Evolutionary conservation across 2,113 vertebrate genomes (phyloP).

Genomic region (Trachemys scripta): DNA sequence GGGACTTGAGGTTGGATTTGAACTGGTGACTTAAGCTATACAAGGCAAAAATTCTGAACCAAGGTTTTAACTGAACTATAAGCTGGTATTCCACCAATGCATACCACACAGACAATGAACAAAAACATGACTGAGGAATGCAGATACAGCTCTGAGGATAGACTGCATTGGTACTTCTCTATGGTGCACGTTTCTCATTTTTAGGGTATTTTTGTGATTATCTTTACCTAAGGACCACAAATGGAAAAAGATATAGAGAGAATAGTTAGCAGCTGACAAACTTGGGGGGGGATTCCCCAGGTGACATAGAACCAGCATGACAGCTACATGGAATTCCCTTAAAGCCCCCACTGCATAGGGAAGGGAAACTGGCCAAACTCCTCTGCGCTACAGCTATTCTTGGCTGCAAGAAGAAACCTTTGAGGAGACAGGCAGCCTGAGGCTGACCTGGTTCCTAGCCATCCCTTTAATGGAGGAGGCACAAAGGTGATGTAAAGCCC

Average conservation of each 20-base stretch:
- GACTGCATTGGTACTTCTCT: neutral
- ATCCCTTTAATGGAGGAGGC: neutral
- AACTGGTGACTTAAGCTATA: neutral
- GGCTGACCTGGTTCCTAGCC: neutral
- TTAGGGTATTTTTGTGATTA: neutral
- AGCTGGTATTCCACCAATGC: neutral
- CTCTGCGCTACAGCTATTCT: rapidly evolving
- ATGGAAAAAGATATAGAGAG: neutral
- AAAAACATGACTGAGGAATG: neutral
- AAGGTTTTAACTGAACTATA: neutral
- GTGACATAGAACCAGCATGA: neutral
- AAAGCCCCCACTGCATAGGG: rapidly evolving
- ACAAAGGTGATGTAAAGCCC: neutral
- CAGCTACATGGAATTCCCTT: neutral
- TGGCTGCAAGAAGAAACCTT: neutral
- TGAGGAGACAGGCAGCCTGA: neutral
- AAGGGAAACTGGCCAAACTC: neutral
- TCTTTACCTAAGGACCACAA: neutral
- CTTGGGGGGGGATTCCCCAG: rapidly evolving
- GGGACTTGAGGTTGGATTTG: neutral
- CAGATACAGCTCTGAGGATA: neutral
- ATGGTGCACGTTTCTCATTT: neutral
- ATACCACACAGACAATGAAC: neutral
- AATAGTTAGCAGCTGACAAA: neutral
- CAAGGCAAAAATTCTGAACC: neutral